These are phyloP conservation scores for Mycteria americana DNA, from an alignment of 2,797 vertebrate species.

Conservation along the genomic window DNA sequence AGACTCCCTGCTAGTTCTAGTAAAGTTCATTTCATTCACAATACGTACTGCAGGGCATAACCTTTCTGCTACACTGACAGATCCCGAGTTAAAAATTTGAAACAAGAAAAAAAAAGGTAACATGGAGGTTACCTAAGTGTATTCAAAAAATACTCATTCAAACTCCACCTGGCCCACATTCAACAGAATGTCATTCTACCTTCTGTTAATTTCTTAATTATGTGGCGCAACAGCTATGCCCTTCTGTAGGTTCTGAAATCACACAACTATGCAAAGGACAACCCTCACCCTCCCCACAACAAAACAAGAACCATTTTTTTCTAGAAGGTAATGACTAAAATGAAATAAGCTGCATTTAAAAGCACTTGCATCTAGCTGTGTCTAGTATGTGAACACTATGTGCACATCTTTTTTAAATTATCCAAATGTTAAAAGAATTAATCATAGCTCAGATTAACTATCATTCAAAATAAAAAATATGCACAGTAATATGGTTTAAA, in stretches of 20 bases:
- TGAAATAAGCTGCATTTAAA: neutral
- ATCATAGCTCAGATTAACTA: conserved; percentile 16
- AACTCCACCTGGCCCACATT: neutral
- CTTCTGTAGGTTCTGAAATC: neutral
- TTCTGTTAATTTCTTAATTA: neutral
- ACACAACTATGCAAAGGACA: neutral
- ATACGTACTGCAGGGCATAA: neutral
- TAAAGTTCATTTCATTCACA: neutral
- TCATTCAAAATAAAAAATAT: conserved; percentile 8
- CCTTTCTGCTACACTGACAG: neutral
- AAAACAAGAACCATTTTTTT: neutral
- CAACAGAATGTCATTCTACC: neutral
- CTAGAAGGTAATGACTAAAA: neutral
- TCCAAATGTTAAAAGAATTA: conserved; percentile 13
- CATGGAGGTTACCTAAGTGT: neutral
- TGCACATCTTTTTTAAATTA: neutral
- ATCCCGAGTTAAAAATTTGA: neutral
- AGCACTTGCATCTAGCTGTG: neutral
- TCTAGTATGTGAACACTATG: neutral
- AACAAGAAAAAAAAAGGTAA: neutral
- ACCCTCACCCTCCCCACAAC: neutral
- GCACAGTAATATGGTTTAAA: conserved; percentile 20
- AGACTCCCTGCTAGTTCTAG: neutral
- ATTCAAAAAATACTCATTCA: neutral
- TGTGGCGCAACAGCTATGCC: neutral